Base-by-base conservation (phyloP, 2,797 vertebrate genomes). In the Florisuga fusca region DNA sequence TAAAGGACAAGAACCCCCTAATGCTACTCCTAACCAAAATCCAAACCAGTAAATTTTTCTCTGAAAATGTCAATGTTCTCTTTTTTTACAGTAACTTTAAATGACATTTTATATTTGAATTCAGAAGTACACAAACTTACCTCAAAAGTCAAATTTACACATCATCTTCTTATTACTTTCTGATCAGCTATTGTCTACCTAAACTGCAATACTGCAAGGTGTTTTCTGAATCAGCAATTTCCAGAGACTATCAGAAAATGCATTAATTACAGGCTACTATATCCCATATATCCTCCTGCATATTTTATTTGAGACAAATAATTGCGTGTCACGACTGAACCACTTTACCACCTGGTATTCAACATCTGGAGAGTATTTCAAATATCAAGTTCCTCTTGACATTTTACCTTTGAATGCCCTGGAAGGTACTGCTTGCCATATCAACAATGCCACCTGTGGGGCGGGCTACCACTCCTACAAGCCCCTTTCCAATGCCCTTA, bases 391-490 rank as follows among this genome's bases (percentile, higher is more conserved):
- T 33, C 11, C 46, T 34, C 12, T 12, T 20, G 22, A 11, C 25
- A 59, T 66, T 15, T 96, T 97, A 99, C 99, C 99, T 99, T 96
- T 99, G 99, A 96, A 99, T 99, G 83, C 99, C 99, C 96, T 99
- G 99, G 97, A 99, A 99, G 48, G 99, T 99, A 79, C 99, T 99
- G 98, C 99, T 99, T 68, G 99, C 99, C 99, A 99, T 99, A 91
- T 99, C 99, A 63, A 99, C 97, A 17, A 99, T 99, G 93, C 99
- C 99, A 15, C 99, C 99, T 0, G 99, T 99, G 0, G 99, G 99
- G 34, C 99, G 98, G 16, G 99, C 99, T 4, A 99, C 99, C 5
- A 98, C 99, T 21, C 99, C 99, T 19, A 99, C 99, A 71, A 99
- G 97, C 2, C 99, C 99, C 95, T 99, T 99, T 12, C 99, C 99